phyloP scores from a whole-genome alignment of 2,797 vertebrate species.

The Crossoptilon crossoptilon region DNA sequence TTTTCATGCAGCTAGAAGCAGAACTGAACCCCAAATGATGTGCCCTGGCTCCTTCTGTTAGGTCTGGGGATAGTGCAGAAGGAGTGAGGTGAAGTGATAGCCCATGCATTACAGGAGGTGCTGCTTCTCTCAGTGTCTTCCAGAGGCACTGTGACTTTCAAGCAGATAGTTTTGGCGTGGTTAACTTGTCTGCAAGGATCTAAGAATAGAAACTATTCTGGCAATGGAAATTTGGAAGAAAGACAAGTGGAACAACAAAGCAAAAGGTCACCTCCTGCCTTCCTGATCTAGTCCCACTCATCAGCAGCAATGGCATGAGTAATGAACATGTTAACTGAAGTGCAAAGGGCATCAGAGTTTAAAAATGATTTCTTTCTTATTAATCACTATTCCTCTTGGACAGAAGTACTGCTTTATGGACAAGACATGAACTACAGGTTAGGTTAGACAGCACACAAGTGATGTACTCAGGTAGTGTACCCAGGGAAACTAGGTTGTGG shows the following conservation, averaged over 20 bases:
- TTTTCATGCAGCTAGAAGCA: not conserved
- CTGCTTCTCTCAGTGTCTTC: not conserved
- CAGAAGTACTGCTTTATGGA: not conserved
- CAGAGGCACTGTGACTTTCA: not conserved
- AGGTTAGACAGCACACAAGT: not conserved
- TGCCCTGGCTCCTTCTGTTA: not conserved
- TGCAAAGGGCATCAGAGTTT: not conserved
- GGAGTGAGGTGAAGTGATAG: not conserved
- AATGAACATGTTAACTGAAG: not conserved
- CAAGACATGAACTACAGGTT: not conserved
- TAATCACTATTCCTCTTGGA: not conserved
- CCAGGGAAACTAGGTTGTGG: not conserved
- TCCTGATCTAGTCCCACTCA: not conserved
- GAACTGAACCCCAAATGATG: not conserved
- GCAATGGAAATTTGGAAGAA: not conserved
- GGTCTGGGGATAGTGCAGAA: not conserved
- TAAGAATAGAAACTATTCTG: not conserved
- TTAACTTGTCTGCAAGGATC: not conserved
- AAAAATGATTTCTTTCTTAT: not conserved
- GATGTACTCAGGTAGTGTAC: not conserved
- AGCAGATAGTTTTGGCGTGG: not conserved
- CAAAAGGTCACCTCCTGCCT: not conserved
- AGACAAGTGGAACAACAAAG: not conserved
- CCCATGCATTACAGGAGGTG: not conserved
- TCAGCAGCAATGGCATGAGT: not conserved